Base-by-base conservation (phyloP, 2,113 vertebrate species). In the Catharus fuscescens region DNA sequence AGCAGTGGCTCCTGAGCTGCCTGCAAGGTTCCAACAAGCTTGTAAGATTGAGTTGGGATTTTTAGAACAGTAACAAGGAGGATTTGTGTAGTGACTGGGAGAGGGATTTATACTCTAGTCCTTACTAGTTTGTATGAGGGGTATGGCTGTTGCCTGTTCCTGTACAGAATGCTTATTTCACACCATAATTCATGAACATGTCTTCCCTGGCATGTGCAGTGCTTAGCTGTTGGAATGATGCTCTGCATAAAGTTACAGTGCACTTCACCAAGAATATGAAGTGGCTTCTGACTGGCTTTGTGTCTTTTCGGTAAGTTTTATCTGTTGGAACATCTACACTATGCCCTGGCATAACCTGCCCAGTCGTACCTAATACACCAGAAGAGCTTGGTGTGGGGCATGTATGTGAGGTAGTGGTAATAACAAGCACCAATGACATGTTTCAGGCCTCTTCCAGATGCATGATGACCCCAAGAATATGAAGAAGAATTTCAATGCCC, bases 31-130 rank as follows among this genome's bases (percentile, higher is more conserved):
- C 65, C 40, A 60, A 48, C 9, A 29, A 34, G 14, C 18, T 40
- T 0, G 0, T 15, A 18, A 52, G 40, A 17, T 14, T 6, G 32
- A 81, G 9, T 0, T 86, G 57, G 53, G 32, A 29, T 34, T 84
- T 86, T 67, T 72, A 56, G 32, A 59, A 42, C 18, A 59, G 16
- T 54, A 71, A 20, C 34, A 64, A 71, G 72, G 36, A 60, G 15
- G 56, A 47, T 44, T 52, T 70, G 8, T 19, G 18, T 16, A 32
- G 16, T 32, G n/a, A 17, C 14, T 42, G 31, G 23, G 50, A 73
- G 42, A 54, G 29, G 18, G 18, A 7, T 80, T 66, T 90, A 7
- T 73, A 8, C 59, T 71, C 44, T 50, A n/a, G 29, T 28, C 61
- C 25, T n/a, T 61, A 31, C 0, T 54, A 18, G 12, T 92, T 74